Evolutionary conservation across 2,113 vertebrate genomes (phyloP), one percentile per base, ranked within the genome.

Genomic region (Turdus rufiventris): DNA sequence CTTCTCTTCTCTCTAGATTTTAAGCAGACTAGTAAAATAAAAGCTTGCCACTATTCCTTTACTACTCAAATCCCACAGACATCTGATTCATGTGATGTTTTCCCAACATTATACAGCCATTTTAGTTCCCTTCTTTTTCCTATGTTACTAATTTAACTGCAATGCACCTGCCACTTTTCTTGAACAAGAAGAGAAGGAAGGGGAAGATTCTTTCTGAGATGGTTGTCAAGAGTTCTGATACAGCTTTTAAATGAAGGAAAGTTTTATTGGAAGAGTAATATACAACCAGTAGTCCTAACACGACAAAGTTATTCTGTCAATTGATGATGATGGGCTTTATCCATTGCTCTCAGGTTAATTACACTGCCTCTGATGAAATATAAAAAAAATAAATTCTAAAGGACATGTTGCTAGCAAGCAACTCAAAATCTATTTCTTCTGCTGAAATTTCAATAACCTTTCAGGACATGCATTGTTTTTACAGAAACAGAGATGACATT

Each of bases 401-500:
- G 93, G 87, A 93, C 82, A 85, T 61, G 88, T 94, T 96, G 77
- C 43, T 95, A 93, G 84, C 63, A 83, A 96, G 88, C 61, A 96
- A 96, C 86, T 94, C 83, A 95, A 95, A 97, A 96, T 97, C 92
- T 94, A 72, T 97, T 97, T 97, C 79, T 95, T 96, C 75, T 96
- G 48, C 90, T 94, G 92, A 97, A 97, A 97, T 97, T 96, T 95
- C 96, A 97, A 95, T 97, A 97, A 91, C 57, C 82, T 97, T 96
- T 96, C 80, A 95, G 79, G 67, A 70, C 67, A 96, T 94, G 56
- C 66, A 91, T 93, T 87, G 92, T 87, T 96, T 96, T 90, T 78
- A 54, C 53, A 92, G 88, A 96, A 97, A 95, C 51, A 91, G 87
- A 97, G 78, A 76, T 82, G 45, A 29, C 92, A 95, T 92, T 5